These are phyloP conservation scores for Cheilosia scutellata DNA, from an alignment of 2,888 invertebrate species.

Conservation along the genomic window DNA sequence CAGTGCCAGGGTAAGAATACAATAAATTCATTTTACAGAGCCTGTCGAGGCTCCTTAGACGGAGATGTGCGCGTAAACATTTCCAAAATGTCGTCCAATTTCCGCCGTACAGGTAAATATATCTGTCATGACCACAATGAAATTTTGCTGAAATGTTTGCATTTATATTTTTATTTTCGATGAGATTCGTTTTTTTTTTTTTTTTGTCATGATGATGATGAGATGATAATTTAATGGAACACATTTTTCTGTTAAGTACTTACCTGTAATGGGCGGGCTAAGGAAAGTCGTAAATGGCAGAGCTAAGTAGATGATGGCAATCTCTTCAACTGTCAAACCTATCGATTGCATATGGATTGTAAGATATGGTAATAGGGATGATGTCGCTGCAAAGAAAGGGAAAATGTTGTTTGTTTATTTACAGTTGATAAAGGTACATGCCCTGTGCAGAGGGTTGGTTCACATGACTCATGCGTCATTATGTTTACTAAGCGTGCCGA, in stretches of 20 bases:
- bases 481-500: not conserved
- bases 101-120: conserved; percentile 34
- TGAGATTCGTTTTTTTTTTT: not conserved
- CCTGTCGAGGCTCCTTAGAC: conserved; percentile 48
- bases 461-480: not conserved
- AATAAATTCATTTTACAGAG: conserved; percentile 64
- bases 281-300: conserved; percentile 94
- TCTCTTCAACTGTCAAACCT: conserved; percentile 93
- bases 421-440: not conserved
- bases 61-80: conserved; percentile 44
- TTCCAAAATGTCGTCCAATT: conserved; percentile 62
- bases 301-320: conserved; percentile 93
- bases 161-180: conserved; percentile 1
- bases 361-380: conserved; percentile 93
- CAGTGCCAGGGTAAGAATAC: conserved; percentile 25
- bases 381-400: conserved; percentile 87
- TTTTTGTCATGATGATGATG: not conserved
- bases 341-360: conserved; percentile 96
- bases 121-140: conserved; percentile 50
- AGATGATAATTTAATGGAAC: conserved; percentile 12
- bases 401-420: conserved; percentile 12
- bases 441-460: not conserved
- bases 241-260: conserved; percentile 77
- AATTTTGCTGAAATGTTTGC: conserved; percentile 25
- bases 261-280: conserved; percentile 92